These are phyloP conservation scores for Ephydatia muelleri DNA, from an alignment of 37 sponge, comb jelly and placozoan genomes.

Conservation along the genomic window DNA sequence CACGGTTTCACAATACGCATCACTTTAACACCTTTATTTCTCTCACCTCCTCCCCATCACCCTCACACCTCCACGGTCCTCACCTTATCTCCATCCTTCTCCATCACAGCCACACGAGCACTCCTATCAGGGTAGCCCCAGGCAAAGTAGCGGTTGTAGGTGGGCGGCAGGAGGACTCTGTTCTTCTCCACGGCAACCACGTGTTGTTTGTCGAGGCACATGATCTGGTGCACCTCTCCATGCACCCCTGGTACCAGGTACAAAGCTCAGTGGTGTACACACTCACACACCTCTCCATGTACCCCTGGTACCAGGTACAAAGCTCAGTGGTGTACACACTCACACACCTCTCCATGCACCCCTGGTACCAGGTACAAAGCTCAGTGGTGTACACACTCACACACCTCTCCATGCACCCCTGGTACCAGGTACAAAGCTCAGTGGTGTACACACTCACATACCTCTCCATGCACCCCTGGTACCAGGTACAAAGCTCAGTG, in stretches of 20 bases:
- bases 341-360: no score
- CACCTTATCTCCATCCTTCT: constrained; percentile 66
- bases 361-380: no score
- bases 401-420: no score
- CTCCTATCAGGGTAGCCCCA: constrained; percentile 91
- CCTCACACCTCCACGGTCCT: background rate
- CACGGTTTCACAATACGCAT: no score
- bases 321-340: no score
- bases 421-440: no score
- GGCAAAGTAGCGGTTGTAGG: constrained; percentile 73
- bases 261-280: background rate
- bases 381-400: no score
- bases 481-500: no score
- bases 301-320: no score
- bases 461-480: no score
- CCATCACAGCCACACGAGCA: constrained; percentile 64
- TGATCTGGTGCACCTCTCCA: constrained; percentile 77
- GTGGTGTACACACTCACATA: no score
- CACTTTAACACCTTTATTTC: background rate
- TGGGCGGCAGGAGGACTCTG: constrained; percentile 72
- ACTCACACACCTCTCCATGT: background rate
- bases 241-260: constrained; percentile 42
- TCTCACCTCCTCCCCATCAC: background rate
- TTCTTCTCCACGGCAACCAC: constrained; percentile 64
- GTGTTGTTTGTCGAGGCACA: constrained; percentile 27